A percentile compares a stretch with the other conserved stretches of the same genome.
Conservation (phyloP, 2,888 invertebrate genomes). For the Brachyptera risi region DNA sequence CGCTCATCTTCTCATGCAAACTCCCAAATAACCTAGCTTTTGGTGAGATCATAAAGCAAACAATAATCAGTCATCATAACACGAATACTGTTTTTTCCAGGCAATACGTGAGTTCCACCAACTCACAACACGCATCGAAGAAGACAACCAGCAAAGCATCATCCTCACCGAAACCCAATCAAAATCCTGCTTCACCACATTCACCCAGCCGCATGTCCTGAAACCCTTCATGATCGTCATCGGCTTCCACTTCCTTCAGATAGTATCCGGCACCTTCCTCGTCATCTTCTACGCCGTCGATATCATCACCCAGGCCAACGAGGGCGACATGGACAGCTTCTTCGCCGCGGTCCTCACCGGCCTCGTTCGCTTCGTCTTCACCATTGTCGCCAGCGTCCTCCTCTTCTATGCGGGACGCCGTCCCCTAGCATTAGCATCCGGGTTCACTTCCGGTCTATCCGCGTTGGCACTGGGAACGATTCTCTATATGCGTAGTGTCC, state of each 20-base stretch:
- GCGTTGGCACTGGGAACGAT: constrained; percentile 57
- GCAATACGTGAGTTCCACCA: constrained; percentile 60
- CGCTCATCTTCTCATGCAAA: neutral
- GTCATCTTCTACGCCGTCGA: constrained; percentile 77
- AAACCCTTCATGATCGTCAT: constrained; percentile 71
- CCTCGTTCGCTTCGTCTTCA: constrained; percentile 59
- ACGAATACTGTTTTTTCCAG: constrained; percentile 43
- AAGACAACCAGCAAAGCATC: constrained; percentile 53
- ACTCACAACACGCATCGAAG: constrained; percentile 56
- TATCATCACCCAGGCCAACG: constrained; percentile 48
- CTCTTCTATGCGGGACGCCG: constrained; percentile 62
- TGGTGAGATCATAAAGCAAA: neutral
- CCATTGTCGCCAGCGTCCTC: constrained; percentile 62
- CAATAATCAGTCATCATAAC: too few relatives aligned
- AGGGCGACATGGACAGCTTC: constrained; percentile 42
- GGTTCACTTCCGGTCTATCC: constrained; percentile 60
- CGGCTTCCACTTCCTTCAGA: constrained; percentile 67
- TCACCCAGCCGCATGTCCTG: constrained; percentile 56
- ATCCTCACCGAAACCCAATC: constrained; percentile 61
- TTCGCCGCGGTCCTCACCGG: constrained; percentile 67
- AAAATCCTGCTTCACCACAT: constrained; percentile 39
- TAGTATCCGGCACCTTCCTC: constrained; percentile 70
- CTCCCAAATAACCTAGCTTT: neutral
- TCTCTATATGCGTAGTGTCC: constrained; percentile 41
- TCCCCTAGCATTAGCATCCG: constrained; percentile 61